These are phyloP conservation scores for Oasisia sp. DNA, from an alignment of 2,888 invertebrate genomes.

Conservation along the genomic window DNA sequence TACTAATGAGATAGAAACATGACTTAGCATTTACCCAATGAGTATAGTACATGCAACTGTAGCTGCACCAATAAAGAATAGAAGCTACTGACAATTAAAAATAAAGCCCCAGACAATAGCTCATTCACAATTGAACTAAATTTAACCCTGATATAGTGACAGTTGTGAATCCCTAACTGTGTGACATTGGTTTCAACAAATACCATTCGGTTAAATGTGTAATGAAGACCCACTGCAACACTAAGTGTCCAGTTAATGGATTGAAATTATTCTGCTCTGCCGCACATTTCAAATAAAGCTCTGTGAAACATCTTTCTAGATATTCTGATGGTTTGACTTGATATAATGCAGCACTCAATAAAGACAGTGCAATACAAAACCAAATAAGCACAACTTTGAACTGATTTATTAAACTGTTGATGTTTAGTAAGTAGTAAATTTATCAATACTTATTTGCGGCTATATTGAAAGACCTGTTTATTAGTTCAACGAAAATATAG, in stretches of 20 bases:
- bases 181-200: not conserved
- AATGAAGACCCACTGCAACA: not conserved
- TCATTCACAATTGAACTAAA: not conserved
- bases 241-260: not conserved
- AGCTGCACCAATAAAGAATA: not conserved
- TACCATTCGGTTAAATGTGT: not conserved
- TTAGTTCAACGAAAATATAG: not conserved
- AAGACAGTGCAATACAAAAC: not conserved
- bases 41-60: not conserved
- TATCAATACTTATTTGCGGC: not conserved
- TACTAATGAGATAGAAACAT: not conserved
- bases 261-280: not conserved
- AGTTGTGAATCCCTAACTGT: not conserved
- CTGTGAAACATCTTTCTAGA: not conserved
- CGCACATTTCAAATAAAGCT: not conserved
- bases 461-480: not conserved
- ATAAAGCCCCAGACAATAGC: not conserved
- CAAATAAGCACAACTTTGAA: not conserved
- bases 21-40: not conserved
- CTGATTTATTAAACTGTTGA: too few species aligned
- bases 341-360: not conserved
- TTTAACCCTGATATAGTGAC: not conserved
- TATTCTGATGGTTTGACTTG: not conserved
- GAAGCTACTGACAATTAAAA: not conserved
- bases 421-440: not conserved